Conservation (phyloP, 1,140 invertebrate species). For the Ostrea denselamellosa region DNA sequence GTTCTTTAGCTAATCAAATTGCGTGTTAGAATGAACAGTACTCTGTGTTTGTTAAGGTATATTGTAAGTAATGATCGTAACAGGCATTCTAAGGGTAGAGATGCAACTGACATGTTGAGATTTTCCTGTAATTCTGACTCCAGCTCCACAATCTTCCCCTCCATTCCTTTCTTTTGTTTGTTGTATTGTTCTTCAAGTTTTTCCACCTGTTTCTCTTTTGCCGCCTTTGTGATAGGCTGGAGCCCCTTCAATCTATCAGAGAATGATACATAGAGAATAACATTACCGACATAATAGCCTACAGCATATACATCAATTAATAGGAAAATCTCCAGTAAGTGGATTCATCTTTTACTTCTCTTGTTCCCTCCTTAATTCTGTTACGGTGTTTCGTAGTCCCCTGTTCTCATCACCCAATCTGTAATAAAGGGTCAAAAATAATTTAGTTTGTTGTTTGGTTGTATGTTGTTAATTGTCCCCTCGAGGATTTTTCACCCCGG, state of each 20-base stretch:
- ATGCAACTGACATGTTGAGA: constrained; percentile 37
- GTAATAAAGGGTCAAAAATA: neutral
- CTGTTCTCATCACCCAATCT: constrained; percentile 49
- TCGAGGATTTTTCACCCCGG: too few relatives aligned
- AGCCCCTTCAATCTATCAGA: constrained; percentile 44
- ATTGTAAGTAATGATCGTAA: too few relatives aligned
- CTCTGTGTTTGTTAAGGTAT: too few relatives aligned
- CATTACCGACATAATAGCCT: too few relatives aligned
- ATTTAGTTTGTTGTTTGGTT: too few relatives aligned
- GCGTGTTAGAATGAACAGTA: too few relatives aligned
- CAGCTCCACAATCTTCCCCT: constrained; percentile 51
- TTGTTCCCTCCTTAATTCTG: constrained; percentile 43
- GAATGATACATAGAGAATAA: neutral
- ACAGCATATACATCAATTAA: too few relatives aligned
- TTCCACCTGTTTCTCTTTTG: constrained; percentile 48
- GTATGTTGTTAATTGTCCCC: too few relatives aligned
- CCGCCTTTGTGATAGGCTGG: constrained; percentile 44
- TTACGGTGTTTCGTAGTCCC: neutral
- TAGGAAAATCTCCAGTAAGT: too few relatives aligned
- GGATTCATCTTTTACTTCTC: constrained; percentile 27
- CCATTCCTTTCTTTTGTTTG: constrained; percentile 51
- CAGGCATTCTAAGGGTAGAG: too few relatives aligned
- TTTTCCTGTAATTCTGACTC: constrained; percentile 50
- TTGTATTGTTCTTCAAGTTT: constrained; percentile 46
- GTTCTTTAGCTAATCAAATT: too few relatives aligned